Base-by-base conservation (phyloP, 2,888 invertebrate species). In the Ochropleura plecta region DNA sequence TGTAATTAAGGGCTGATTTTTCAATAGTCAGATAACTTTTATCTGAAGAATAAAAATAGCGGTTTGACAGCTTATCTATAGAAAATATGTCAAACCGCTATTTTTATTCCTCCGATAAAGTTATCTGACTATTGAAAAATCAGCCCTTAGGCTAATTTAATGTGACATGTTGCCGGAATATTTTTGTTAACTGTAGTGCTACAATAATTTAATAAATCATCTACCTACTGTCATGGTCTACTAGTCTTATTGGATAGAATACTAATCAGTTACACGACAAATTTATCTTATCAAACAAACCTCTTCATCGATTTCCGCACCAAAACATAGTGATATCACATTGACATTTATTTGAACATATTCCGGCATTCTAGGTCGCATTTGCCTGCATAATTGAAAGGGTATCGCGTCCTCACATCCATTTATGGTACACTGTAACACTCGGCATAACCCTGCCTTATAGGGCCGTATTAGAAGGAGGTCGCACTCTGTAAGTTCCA, bases 361-460 rank as follows among this genome's bases (percentile, higher is more conserved):
- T 74, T 79, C 67, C 68, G 16, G 60, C 86, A 89, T 90, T 90
- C 88, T 91, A 88, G 90, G 89, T 76, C 90, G 86, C 79, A 88
- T 89, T 91, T 86, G 87, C 82, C 86, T 90, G 88, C 86, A 89
- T 86, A 88, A 90, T 90, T 88, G 87, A 85, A 82, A 84, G 82
- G 85, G 85, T 85, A 86, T 79, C 84, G 79, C 87, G 90, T 89
- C 89, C 89, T 86, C 88, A 78, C 71, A 76, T 69, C 92, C 90
- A 71, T 92, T 89, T 72, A 89, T 80, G 92, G 92, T n/a, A 67
- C 73, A 85, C 81, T 85, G 88, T 87, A 87, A 78, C 82, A 80
- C 77, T 79, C 75, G 73, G 78, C 78, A 75, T 86, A 86, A 89
- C 88, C 86, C 88, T 83, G 53, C 93, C 93, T 79, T 93, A 91